Percentiles rank a stretch among this genome's conserved stretches.
Conservation (phyloP, 2,888 invertebrate species). For the Sialis lutaria region DNA sequence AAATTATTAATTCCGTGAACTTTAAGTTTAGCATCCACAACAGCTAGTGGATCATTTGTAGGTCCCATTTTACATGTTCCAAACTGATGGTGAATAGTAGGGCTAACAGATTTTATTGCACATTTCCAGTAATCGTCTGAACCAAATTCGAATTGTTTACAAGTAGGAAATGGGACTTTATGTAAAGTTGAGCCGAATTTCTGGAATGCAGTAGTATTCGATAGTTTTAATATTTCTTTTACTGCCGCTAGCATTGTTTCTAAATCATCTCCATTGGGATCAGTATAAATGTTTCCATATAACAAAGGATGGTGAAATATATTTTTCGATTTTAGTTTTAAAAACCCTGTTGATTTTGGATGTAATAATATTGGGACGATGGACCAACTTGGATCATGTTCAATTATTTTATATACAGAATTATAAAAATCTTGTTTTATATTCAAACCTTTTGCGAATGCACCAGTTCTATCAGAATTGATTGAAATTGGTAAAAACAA, state of each 20-base stretch:
- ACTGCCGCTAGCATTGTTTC: slow-evolving; percentile 34
- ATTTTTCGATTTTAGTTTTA: slow-evolving; percentile 31
- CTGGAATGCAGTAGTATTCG: slow-evolving; percentile 28
- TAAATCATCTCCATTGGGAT: slow-evolving; percentile 25
- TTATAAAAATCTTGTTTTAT: slow-evolving; percentile 29
- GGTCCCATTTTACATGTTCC: slow-evolving; percentile 57
- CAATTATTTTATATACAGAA: slow-evolving; percentile 25
- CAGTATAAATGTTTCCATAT: slow-evolving; percentile 37
- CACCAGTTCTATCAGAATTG: slow-evolving; percentile 32
- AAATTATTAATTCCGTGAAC: slow-evolving; percentile 41
- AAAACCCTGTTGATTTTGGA: slow-evolving; percentile 31
- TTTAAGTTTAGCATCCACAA: slow-evolving; percentile 42
- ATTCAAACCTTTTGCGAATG: slow-evolving; percentile 20
- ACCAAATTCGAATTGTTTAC: slow-evolving; percentile 30
- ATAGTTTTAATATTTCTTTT: slow-evolving; percentile 26
- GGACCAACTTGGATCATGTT: slow-evolving; percentile 27
- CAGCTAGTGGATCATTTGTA: slow-evolving; percentile 32
- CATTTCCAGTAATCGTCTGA: slow-evolving; percentile 53
- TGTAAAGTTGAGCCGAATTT: slow-evolving; percentile 39
- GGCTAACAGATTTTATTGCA: slow-evolving; percentile 34
- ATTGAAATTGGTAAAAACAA: slow-evolving; percentile 38
- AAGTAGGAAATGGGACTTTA: slow-evolving; percentile 33
- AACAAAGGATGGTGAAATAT: slow-evolving; percentile 40
- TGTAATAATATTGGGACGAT: slow-evolving; percentile 38
- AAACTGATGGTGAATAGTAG: slow-evolving; percentile 49